These are phyloP conservation scores for Spheniscus humboldti DNA, from an alignment of 2,797 vertebrate genomes.

Conservation along the genomic window DNA sequence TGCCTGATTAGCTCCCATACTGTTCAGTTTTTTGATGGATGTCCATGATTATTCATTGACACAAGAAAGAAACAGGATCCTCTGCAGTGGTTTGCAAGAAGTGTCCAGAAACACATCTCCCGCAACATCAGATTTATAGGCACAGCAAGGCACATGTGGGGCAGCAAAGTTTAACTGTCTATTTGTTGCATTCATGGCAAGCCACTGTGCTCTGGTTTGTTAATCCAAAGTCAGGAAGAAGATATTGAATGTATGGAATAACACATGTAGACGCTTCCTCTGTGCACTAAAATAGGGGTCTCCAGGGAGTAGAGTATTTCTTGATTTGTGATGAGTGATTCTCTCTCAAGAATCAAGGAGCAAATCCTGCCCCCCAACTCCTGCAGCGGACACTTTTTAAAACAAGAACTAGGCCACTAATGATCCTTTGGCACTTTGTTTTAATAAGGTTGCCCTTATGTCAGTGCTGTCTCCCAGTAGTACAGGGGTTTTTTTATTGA, in stretches of 20 bases:
- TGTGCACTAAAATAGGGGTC: background rate
- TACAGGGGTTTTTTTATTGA: background rate
- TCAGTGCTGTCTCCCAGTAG: background rate
- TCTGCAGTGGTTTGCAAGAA: background rate
- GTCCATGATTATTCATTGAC: background rate
- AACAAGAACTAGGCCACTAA: background rate
- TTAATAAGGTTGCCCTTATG: no score
- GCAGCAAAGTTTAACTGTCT: background rate
- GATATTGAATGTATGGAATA: background rate
- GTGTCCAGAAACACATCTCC: background rate
- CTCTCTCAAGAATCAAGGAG: background rate
- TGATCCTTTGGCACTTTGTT: background rate
- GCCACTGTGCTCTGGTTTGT: background rate
- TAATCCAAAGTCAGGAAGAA: background rate
- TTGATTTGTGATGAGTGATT: background rate
- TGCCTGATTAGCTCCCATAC: slow-evolving; percentile 1
- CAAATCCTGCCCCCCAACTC: accelerated
- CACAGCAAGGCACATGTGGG: background rate
- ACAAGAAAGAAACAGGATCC: background rate
- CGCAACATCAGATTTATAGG: background rate
- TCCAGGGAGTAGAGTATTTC: background rate
- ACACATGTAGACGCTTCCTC: background rate
- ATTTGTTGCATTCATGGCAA: background rate
- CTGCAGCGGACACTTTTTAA: background rate
- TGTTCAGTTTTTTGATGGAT: slow-evolving; percentile 30